These are phyloP conservation scores for Apodemia mormo DNA, from an alignment of 2,888 invertebrate species.

Conservation along the genomic window DNA sequence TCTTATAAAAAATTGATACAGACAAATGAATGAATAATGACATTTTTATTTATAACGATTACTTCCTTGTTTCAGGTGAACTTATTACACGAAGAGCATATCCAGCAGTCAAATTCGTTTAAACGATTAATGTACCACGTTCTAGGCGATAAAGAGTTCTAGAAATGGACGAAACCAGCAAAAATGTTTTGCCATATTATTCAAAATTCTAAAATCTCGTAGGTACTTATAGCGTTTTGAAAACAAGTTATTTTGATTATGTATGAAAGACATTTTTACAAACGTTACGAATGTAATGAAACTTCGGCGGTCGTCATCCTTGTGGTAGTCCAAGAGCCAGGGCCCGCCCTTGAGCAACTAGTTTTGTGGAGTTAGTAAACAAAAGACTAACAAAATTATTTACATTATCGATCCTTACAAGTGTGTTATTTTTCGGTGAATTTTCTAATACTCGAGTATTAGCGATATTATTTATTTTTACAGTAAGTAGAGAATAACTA, in stretches of 20 bases:
- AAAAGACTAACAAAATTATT: slow-evolving; percentile 76
- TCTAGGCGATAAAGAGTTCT: slow-evolving; percentile 88
- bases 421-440: slow-evolving; percentile 75
- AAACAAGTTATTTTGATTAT: slow-evolving; percentile 9
- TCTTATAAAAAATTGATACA: too few relatives aligned
- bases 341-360: slow-evolving; percentile 1
- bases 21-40: too few relatives aligned
- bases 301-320: not conserved
- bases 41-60: not conserved
- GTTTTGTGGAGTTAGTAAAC: slow-evolving; percentile 55
- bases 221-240: not conserved
- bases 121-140: slow-evolving; percentile 96
- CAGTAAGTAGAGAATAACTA: slow-evolving; percentile 76
- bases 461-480: slow-evolving; percentile 75
- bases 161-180: slow-evolving; percentile 41
- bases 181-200: slow-evolving; percentile 23
- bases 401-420: slow-evolving; percentile 68
- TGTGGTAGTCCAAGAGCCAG: not conserved
- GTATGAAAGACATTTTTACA: slow-evolving; percentile 2
- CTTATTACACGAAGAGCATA: slow-evolving; percentile 88
- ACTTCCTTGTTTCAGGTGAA: slow-evolving; percentile 78
- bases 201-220: slow-evolving; percentile 13
- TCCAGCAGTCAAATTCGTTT: slow-evolving; percentile 96
- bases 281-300: not conserved
- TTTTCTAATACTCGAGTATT: slow-evolving; percentile 82